Evolutionary conservation across 2,113 vertebrate species (phyloP).

Genomic region (Sardina pilchardus): DNA sequence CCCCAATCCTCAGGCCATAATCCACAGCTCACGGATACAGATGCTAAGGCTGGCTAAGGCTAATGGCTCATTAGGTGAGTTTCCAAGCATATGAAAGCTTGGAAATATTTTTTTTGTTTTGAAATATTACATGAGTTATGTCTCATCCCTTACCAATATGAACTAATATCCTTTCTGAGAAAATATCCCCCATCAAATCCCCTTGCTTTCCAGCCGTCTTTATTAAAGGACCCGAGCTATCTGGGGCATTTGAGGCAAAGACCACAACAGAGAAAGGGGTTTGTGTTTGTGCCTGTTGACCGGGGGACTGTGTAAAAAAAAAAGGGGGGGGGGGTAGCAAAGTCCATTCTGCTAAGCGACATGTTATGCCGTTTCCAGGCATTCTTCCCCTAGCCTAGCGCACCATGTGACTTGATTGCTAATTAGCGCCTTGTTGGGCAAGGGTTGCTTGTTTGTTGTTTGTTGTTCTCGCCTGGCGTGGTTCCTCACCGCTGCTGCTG

Average conservation of each 20-base stretch:
- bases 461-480: constrained; percentile 45
- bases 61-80: not conserved
- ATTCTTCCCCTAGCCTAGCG: constrained; percentile 21
- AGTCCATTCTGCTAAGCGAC: constrained; percentile 38
- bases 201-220: not conserved
- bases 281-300: not conserved
- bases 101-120: too few species aligned
- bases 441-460: constrained; percentile 48
- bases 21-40: constrained; percentile 22
- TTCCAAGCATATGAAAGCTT: not conserved
- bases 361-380: constrained; percentile 36
- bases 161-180: constrained; percentile 15
- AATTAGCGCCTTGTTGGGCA: constrained; percentile 46
- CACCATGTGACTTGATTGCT: constrained; percentile 53
- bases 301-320: not conserved
- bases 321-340: constrained; percentile 34
- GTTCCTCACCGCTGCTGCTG: constrained; percentile 24
- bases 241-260: constrained; percentile 1
- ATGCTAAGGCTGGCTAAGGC: not conserved
- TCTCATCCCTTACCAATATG: not conserved
- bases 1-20: constrained; percentile 35
- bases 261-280: constrained; percentile 1
- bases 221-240: not conserved
- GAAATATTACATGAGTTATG: not conserved
- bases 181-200: not conserved